Conservation (phyloP, 1,140 invertebrate genomes). For the Pseudomyrmex gracilis region DNA sequence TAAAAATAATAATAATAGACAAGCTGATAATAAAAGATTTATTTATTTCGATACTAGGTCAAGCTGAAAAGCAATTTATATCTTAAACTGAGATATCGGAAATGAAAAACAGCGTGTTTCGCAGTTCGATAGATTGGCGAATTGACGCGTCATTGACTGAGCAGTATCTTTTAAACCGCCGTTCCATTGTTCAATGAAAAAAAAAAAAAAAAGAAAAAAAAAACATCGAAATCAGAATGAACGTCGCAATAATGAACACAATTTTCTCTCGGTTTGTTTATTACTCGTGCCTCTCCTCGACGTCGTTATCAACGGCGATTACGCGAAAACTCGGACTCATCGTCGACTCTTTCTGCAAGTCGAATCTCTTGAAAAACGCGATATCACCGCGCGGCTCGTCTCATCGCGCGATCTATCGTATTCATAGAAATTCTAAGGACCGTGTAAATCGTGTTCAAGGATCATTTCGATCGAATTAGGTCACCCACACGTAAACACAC, state of each 20-base stretch:
- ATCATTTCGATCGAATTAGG: conserved; percentile 73
- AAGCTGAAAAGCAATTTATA: not conserved
- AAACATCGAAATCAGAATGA: conserved; percentile 13
- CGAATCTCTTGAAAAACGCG: conserved; percentile 13
- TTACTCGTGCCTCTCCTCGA: not conserved
- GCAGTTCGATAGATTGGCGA: not conserved
- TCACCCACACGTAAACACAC: conserved; percentile 29
- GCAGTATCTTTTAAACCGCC: not conserved
- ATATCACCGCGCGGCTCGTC: not conserved
- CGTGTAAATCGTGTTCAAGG: conserved; percentile 70
- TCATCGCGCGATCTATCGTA: conserved; percentile 34
- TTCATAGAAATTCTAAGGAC: conserved; percentile 71
- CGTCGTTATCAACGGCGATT: conserved; percentile 1
- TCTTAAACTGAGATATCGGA: not conserved
- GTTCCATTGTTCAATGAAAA: too few relatives aligned
- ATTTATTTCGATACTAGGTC: conserved; percentile 41
- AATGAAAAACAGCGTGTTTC: not conserved
- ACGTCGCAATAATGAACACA: not conserved
- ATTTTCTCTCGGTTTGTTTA: not conserved
- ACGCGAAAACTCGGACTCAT: not conserved
- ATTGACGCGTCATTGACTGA: too few relatives aligned
- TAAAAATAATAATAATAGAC: not conserved
- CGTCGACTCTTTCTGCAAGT: conserved; percentile 11
- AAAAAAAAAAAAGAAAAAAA: too few relatives aligned
- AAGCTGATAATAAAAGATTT: not conserved